Evolutionary conservation across 2,888 invertebrate species (phyloP).

Genomic region (Chalcosyrphus nemorum): DNA sequence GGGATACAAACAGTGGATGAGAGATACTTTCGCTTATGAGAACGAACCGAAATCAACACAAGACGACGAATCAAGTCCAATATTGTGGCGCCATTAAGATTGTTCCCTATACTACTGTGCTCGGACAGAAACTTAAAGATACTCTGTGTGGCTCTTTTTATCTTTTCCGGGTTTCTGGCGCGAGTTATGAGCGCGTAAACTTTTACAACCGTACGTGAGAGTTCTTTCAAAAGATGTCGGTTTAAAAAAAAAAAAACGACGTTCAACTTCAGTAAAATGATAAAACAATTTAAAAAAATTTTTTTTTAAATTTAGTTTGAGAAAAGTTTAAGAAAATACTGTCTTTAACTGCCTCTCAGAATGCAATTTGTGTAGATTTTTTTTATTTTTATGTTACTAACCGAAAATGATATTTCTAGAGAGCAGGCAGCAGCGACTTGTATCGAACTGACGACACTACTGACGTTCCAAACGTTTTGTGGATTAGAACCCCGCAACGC

Average conservation of each 20-base stretch:
- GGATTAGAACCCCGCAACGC: constrained; percentile 73
- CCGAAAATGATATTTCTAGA: constrained; percentile 74
- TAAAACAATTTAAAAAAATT: constrained; percentile 9
- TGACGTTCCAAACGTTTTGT: constrained; percentile 75
- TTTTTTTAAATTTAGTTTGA: no score
- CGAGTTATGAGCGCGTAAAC: constrained; percentile 68
- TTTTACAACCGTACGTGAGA: constrained; percentile 65
- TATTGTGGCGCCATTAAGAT: constrained; percentile 69
- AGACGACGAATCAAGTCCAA: constrained; percentile 59
- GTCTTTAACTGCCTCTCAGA: constrained; percentile 62
- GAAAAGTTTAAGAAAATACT: constrained; percentile 23
- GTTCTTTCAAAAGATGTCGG: constrained; percentile 17
- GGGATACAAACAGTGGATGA: no score
- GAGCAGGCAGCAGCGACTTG: constrained; percentile 77
- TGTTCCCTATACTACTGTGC: constrained; percentile 49
- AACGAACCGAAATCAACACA: constrained; percentile 19
- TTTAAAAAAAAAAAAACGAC: neutral
- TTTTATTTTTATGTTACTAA: constrained; percentile 65
- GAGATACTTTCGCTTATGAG: constrained; percentile 31
- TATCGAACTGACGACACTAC: constrained; percentile 77
- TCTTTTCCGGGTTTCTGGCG: constrained; percentile 68
- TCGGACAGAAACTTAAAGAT: constrained; percentile 46
- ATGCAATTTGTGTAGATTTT: constrained; percentile 51
- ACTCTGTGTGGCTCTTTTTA: constrained; percentile 61
- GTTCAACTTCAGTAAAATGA: neutral